phyloP scores from a whole-genome alignment of 2,113 vertebrate species.

The Bubo scandiacus region DNA sequence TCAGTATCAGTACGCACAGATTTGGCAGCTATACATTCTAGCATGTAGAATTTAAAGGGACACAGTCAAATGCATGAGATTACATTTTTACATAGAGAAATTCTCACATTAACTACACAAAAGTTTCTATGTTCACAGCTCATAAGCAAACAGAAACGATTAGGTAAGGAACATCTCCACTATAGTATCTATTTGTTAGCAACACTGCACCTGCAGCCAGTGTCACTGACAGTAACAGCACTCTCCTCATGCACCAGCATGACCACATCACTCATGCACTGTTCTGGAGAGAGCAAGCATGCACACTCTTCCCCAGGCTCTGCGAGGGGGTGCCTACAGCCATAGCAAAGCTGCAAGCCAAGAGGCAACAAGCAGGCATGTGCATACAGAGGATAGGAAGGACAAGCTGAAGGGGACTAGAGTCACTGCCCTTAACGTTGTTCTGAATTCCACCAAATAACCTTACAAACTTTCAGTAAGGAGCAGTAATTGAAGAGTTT shows the following conservation, averaged over 20 bases:
- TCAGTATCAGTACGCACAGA: neutral
- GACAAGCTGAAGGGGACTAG: neutral
- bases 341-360: slow-evolving; percentile 37
- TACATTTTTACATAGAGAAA: neutral
- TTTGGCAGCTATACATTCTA: neutral
- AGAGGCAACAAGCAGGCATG: slow-evolving; percentile 42
- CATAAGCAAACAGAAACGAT: neutral
- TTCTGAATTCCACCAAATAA: neutral
- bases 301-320: slow-evolving; percentile 1
- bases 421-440: neutral
- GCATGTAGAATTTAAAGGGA: slow-evolving; percentile 29
- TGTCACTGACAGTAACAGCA: neutral
- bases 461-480: neutral
- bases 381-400: neutral
- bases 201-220: slow-evolving; percentile 12
- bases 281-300: slow-evolving; percentile 21
- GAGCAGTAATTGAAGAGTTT: neutral
- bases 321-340: slow-evolving; percentile 12
- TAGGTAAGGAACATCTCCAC: neutral
- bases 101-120: neutral
- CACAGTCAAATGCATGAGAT: neutral
- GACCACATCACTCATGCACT: slow-evolving; percentile 28
- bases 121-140: neutral
- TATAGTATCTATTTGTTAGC: neutral
- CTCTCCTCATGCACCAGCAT: slow-evolving; percentile 45